These are phyloP conservation scores for Caenorhabditis imperialis DNA, from an alignment of 2,888 invertebrate genomes.

Conservation along the genomic window DNA sequence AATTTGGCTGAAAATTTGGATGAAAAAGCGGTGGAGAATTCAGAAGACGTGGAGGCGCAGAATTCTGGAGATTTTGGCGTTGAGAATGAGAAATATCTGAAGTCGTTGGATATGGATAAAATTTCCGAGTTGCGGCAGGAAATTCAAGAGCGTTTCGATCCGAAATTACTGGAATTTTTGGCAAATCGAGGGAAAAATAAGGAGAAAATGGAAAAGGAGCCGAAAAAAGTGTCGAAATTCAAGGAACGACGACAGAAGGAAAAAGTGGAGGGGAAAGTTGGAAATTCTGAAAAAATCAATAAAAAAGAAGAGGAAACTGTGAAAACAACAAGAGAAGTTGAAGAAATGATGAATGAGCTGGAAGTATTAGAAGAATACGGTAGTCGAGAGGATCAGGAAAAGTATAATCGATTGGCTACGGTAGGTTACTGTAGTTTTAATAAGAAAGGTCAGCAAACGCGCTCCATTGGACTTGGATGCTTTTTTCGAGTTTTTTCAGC, in stretches of 20 bases:
- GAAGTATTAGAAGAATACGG: constrained; percentile 70
- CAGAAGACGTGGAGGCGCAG: constrained; percentile 15
- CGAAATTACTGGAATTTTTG: constrained; percentile 65
- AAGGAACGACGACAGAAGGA: constrained; percentile 16
- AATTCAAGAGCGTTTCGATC: constrained; percentile 65
- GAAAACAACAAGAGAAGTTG: too few relatives aligned
- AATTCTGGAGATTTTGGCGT: constrained; percentile 29
- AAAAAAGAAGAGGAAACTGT: too few relatives aligned
- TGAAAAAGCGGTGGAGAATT: constrained; percentile 5
- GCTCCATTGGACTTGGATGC: too few relatives aligned
- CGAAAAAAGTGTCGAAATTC: constrained; percentile 37
- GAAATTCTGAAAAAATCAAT: too few relatives aligned
- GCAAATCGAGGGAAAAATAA: constrained; percentile 50
- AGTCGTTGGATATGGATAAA: constrained; percentile 60
- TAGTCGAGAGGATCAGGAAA: constrained; percentile 61
- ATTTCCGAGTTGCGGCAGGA: constrained; percentile 60
- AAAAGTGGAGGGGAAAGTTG: background rate
- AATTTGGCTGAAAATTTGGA: constrained; percentile 50
- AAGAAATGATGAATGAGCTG: constrained; percentile 70
- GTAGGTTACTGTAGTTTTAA: too few relatives aligned
- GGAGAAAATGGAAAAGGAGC: constrained; percentile 14
- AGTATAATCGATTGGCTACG: constrained; percentile 71
- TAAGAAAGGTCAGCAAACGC: too few relatives aligned
- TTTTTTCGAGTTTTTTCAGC: too few relatives aligned
- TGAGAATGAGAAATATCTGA: constrained; percentile 51